Conservation (phyloP, 2,797 vertebrate genomes). For the Erithacus rubecula region DNA sequence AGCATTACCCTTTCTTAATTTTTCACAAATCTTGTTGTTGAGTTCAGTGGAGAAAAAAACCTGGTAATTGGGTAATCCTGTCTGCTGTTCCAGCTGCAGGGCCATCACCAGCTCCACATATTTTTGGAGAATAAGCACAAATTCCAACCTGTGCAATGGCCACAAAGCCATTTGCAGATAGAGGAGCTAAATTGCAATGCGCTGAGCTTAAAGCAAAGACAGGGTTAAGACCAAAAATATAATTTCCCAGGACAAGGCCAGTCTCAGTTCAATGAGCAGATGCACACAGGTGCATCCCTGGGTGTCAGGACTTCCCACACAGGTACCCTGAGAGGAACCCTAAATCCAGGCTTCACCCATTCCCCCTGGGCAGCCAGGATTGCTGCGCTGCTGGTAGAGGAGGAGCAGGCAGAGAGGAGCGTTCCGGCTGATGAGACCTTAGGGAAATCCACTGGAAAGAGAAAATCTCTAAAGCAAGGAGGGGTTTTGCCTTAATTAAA, state of each 20-base stretch:
- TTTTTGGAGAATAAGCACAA: background rate
- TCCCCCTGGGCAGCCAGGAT: background rate
- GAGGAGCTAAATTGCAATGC: background rate
- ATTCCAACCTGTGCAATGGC: background rate
- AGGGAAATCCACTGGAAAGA: background rate
- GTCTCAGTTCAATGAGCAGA: background rate
- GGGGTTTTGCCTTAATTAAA: slow-evolving; percentile 41
- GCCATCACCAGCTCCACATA: background rate
- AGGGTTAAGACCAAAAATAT: background rate
- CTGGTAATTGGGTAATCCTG: background rate
- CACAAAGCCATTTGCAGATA: background rate
- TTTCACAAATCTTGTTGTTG: background rate
- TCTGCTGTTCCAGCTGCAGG: background rate
- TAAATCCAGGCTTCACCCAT: background rate
- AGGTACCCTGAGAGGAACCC: background rate
- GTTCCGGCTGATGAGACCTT: background rate
- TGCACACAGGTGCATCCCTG: background rate
- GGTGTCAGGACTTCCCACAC: background rate
- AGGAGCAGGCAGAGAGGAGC: background rate
- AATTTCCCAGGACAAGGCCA: background rate
- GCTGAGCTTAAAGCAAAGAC: background rate
- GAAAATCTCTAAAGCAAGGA: background rate
- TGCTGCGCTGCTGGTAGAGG: background rate
- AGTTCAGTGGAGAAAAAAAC: background rate
- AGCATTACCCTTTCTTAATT: background rate